These are phyloP conservation scores for Eucera pruinosa DNA, from an alignment of 2,888 invertebrate species.

Conservation along the genomic window DNA sequence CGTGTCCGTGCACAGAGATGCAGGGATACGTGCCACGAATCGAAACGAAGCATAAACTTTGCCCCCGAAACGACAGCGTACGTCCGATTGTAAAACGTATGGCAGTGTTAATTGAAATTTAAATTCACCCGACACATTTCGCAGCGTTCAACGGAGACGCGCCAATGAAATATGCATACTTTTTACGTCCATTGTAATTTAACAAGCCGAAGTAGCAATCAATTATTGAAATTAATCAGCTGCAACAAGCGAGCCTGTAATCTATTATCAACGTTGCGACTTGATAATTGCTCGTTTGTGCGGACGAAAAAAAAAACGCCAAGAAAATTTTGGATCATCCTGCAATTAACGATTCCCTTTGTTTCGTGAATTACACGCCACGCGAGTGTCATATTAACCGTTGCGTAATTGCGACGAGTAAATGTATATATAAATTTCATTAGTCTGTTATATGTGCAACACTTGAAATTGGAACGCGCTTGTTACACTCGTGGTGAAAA, in stretches of 20 bases:
- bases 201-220: conserved; percentile 45
- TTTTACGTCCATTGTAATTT: conserved; percentile 42
- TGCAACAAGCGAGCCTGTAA: conserved; percentile 7
- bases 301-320: not conserved
- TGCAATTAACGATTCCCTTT: no score
- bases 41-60: conserved; percentile 34
- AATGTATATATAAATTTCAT: no score
- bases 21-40: conserved; percentile 41
- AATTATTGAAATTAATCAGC: conserved; percentile 49
- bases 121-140: conserved; percentile 35
- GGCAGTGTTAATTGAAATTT: conserved; percentile 55
- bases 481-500: no score
- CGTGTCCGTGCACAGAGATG: not conserved
- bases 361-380: no score
- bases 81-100: conserved; percentile 43
- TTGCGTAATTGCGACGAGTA: no score
- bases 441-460: no score
- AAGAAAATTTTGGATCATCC: not conserved
- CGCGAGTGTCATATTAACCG: no score
- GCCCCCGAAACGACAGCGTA: conserved; percentile 14
- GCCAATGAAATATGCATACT: conserved; percentile 45
- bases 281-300: conserved; percentile 2
- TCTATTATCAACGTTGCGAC: not conserved
- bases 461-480: no score
- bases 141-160: conserved; percentile 17